Evolutionary conservation across 1,140 invertebrate species (phyloP), one percentile per base, ranked within the genome.

Genomic region (Tyrophagus putrescentiae): DNA sequence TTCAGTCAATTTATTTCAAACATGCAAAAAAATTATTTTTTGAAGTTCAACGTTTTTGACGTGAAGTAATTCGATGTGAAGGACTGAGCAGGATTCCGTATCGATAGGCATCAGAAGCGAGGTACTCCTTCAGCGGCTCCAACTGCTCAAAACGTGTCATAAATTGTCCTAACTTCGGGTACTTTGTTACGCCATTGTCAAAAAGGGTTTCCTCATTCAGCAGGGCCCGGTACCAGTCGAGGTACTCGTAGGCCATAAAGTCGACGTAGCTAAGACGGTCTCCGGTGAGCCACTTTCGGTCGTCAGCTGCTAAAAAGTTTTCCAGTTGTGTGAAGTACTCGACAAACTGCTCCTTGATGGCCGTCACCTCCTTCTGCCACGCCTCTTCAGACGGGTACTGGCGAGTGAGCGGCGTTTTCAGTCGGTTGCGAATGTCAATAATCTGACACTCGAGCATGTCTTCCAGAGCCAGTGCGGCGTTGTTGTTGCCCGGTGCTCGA

Each of bases 241-340:
- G 63, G 6, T 72, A 62, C 57, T 78, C 77, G 65, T 75, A 77
- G 28, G 75, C 63, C 41, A 73, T 65, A 62, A 78, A 78, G 62
- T 78, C 77, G 6, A 73, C 72, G 63, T 72, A 76, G 1, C 72
- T 73, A 6, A 76, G 71, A 21, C 72, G 69, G 4, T 76, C 68
- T 16, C 76, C 76, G 32, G 68, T 69, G 64, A 78, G 70, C 62
- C 67, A 78, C 9, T 69, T 63, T n/a, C n/a, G n/a, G n/a, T n/a
- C n/a, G 6, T 68, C 68, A 21, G 71, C 65, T 3, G 71, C 74
- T 27, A 78, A 65, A 63, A 70, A 76, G 0, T 71, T 65, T 0
- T 48, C 45, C 7, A 48, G 18, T 18, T 48, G 45, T 48, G 72
- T 69, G 11, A 53, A 25, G 11, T n/a, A 53, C 76, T 71, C 18